phyloP scores from a whole-genome alignment of 2,888 invertebrate species.

The Cheilosia scutellata region DNA sequence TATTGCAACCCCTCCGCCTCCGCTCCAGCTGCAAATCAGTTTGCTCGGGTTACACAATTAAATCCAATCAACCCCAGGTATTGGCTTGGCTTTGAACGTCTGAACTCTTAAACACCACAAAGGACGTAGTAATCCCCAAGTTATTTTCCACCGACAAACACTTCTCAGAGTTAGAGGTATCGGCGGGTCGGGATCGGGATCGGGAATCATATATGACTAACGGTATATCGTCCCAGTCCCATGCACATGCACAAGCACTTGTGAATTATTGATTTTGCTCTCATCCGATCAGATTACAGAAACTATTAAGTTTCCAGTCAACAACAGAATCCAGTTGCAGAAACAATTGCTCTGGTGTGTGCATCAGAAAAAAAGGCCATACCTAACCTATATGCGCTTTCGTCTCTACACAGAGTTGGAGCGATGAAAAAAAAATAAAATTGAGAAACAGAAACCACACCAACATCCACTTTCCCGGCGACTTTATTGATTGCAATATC shows the following conservation, averaged over 20 bases:
- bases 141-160: slow-evolving; percentile 60
- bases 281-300: slow-evolving; percentile 67
- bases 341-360: slow-evolving; percentile 52
- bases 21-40: slow-evolving; percentile 41
- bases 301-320: slow-evolving; percentile 75
- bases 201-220: slow-evolving; percentile 36
- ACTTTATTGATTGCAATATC: slow-evolving; percentile 75
- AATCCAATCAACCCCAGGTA: slow-evolving; percentile 59
- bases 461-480: slow-evolving; percentile 43
- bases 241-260: slow-evolving; percentile 54
- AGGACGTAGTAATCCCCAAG: slow-evolving; percentile 65
- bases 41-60: slow-evolving; percentile 66
- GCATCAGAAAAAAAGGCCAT: background rate
- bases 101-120: slow-evolving; percentile 68
- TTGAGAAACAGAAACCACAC: slow-evolving; percentile 49
- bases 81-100: slow-evolving; percentile 62
- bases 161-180: background rate
- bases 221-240: slow-evolving; percentile 24
- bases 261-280: slow-evolving; percentile 71
- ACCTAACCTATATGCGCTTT: background rate
- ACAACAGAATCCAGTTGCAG: slow-evolving; percentile 73
- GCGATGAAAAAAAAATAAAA: slow-evolving; percentile 10
- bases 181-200: background rate
- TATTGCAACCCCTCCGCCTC: slow-evolving; percentile 8
- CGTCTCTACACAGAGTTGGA: slow-evolving; percentile 6